These are phyloP conservation scores for Gonatopus flavifemur DNA, from an alignment of 1,140 invertebrate species.

Conservation along the genomic window DNA sequence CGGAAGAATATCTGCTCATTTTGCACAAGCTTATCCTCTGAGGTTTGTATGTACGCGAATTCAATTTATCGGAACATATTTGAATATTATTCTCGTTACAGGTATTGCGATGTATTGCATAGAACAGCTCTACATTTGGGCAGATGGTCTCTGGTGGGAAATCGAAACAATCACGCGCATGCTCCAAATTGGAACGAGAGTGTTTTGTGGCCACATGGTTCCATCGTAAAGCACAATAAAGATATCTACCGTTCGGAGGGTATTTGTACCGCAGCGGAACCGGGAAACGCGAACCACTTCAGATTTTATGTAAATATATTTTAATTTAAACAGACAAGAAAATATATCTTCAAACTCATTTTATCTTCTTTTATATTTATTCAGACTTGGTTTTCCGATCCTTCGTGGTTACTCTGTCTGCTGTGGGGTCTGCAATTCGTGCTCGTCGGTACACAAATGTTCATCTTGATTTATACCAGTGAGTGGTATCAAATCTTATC, in stretches of 20 bases:
- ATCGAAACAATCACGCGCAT: conserved; percentile 64
- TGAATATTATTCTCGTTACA: conserved; percentile 22
- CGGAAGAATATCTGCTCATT: conserved; percentile 79
- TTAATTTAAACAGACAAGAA: not conserved
- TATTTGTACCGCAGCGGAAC: conserved; percentile 71
- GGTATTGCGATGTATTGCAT: conserved; percentile 87
- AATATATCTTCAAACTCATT: not conserved
- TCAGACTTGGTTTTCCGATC: conserved; percentile 87
- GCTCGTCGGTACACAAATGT: conserved; percentile 76
- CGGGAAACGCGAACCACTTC: conserved; percentile 77
- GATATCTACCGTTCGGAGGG: conserved; percentile 81
- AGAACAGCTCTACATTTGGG: conserved; percentile 87
- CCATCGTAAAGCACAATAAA: conserved; percentile 76
- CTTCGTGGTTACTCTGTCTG: conserved; percentile 75
- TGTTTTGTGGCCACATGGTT: conserved; percentile 75
- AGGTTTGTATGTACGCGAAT: conserved; percentile 41
- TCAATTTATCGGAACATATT: not conserved
- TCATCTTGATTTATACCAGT: conserved; percentile 72
- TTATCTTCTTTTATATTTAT: conserved; percentile 42
- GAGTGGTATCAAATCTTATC: conserved; percentile 93
- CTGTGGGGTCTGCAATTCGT: conserved; percentile 73
- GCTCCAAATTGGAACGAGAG: conserved; percentile 73
- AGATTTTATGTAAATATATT: conserved; percentile 70
- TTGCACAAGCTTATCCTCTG: conserved; percentile 75
- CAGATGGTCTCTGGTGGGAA: conserved; percentile 76